Evolutionary conservation across 1,140 invertebrate genomes (phyloP).

Genomic region (Cotesia glomerata): DNA sequence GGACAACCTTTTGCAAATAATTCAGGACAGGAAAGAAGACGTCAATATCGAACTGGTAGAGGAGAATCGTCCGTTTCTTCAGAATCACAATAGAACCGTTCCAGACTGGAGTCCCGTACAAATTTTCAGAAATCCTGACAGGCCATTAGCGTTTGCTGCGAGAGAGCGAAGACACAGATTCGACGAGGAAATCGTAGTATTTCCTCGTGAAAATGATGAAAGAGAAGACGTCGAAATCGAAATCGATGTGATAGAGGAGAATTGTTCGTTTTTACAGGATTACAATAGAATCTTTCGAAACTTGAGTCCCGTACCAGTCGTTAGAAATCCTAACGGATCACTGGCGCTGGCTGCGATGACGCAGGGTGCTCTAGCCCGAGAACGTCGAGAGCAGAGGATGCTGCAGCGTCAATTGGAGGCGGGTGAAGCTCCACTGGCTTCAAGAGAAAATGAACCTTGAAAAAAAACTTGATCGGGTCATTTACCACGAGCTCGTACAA

Average conservation of each 20-base stretch:
- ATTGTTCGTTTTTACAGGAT: slow-evolving; percentile 93
- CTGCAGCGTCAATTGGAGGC: slow-evolving; percentile 89
- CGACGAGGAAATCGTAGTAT: slow-evolving; percentile 85
- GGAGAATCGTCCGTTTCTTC: slow-evolving; percentile 96
- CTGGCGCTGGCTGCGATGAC: slow-evolving; percentile 99
- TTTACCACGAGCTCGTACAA: slow-evolving; percentile 98
- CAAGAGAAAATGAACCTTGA: slow-evolving; percentile 98
- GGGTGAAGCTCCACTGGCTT: slow-evolving; percentile 82
- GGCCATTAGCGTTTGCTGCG: slow-evolving; percentile 35
- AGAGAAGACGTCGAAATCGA: slow-evolving; percentile 99
- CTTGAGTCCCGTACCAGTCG: slow-evolving; percentile 94
- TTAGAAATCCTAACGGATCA: slow-evolving; percentile 99
- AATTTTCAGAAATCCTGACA: slow-evolving; percentile 74
- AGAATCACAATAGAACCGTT: slow-evolving; percentile 85
- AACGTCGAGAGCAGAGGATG: slow-evolving; percentile 93
- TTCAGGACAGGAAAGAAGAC: slow-evolving; percentile 95
- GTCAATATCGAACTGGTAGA: slow-evolving; percentile 99
- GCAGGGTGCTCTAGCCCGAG: slow-evolving; percentile 97
- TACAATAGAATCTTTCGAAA: slow-evolving; percentile 90
- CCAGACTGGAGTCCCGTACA: slow-evolving; percentile 94
- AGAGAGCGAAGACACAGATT: slow-evolving; percentile 63
- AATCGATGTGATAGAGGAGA: slow-evolving; percentile 97
- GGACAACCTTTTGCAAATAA: slow-evolving; percentile 86
- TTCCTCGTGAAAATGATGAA: slow-evolving; percentile 88
- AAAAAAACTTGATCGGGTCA: slow-evolving; percentile 97